phyloP scores from a whole-genome alignment of 2,113 vertebrate genomes.

The Mastomys coucha region DNA sequence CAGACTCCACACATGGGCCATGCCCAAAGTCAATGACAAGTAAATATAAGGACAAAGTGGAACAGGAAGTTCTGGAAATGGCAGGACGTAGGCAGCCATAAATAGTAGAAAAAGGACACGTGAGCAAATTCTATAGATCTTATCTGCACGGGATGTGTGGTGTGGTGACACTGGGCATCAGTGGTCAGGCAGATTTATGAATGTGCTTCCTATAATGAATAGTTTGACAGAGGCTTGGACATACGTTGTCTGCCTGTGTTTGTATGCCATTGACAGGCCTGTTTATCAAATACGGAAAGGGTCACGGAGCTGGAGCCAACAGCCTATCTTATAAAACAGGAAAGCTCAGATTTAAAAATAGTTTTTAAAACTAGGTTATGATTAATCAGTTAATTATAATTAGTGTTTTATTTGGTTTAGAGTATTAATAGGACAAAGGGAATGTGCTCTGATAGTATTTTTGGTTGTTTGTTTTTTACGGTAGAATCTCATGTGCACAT shows the following conservation, averaged over 20 bases:
- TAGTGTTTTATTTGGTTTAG: background rate
- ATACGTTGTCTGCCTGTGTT: background rate
- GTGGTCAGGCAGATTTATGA: background rate
- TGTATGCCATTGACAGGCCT: background rate
- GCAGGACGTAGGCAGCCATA: background rate
- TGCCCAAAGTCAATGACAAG: background rate
- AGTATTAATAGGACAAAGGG: background rate
- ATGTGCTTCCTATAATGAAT: background rate
- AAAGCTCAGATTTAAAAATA: background rate
- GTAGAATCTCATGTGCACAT: background rate
- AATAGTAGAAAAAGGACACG: background rate
- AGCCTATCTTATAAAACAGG: background rate
- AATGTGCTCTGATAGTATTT: background rate
- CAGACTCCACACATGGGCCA: background rate
- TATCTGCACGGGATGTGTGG: background rate
- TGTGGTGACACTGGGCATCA: background rate
- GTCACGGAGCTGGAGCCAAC: background rate
- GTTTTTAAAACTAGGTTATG: background rate
- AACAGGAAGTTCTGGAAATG: background rate
- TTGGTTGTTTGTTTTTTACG: background rate
- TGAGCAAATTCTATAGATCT: background rate
- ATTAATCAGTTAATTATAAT: background rate
- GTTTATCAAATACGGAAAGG: background rate
- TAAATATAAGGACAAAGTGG: background rate
- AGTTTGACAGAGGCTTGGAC: background rate